phyloP scores from a whole-genome alignment of 2,797 vertebrate species.

The Platyrinchus mystaceus region DNA sequence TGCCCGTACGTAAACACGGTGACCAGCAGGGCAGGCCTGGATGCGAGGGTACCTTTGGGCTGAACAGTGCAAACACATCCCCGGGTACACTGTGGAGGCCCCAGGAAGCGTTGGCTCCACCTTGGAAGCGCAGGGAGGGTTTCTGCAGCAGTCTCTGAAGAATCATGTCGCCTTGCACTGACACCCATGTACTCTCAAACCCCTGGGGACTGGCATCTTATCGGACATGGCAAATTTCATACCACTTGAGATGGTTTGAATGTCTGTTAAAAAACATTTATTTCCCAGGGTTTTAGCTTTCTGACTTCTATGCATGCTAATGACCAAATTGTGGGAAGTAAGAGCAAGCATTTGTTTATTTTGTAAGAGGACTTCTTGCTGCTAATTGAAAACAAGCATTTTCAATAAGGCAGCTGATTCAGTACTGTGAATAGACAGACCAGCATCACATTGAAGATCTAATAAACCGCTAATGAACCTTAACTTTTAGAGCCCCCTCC shows the following conservation, averaged over 20 bases:
- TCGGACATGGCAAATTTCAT: neutral
- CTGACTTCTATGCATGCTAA: neutral
- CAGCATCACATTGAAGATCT: slow-evolving; percentile 14
- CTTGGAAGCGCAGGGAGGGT: neutral
- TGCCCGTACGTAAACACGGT: rapidly evolving
- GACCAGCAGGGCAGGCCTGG: neutral
- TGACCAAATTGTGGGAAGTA: slow-evolving; percentile 20
- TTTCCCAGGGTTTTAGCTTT: slow-evolving; percentile 20
- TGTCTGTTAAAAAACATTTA: slow-evolving; percentile 6
- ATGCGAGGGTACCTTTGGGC: neutral
- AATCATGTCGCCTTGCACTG: rapidly evolving
- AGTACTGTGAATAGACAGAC: slow-evolving; percentile 6
- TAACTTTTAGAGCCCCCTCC: neutral
- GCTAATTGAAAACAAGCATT: slow-evolving; percentile 49
- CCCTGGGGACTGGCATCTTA: rapidly evolving
- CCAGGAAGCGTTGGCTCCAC: neutral
- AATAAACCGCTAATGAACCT: neutral
- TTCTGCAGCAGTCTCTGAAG: neutral
- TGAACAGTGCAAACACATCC: neutral
- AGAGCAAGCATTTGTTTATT: slow-evolving; percentile 53
- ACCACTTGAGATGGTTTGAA: neutral
- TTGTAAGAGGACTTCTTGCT: slow-evolving; percentile 37
- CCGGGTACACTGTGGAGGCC: rapidly evolving
- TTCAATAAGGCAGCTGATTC: slow-evolving; percentile 48
- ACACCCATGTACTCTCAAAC: neutral